A percentile compares a stretch with the other conserved stretches of the same genome.
Evolutionary conservation across 2,113 vertebrate species (phyloP).

Genomic region (Ammospiza caudacuta): DNA sequence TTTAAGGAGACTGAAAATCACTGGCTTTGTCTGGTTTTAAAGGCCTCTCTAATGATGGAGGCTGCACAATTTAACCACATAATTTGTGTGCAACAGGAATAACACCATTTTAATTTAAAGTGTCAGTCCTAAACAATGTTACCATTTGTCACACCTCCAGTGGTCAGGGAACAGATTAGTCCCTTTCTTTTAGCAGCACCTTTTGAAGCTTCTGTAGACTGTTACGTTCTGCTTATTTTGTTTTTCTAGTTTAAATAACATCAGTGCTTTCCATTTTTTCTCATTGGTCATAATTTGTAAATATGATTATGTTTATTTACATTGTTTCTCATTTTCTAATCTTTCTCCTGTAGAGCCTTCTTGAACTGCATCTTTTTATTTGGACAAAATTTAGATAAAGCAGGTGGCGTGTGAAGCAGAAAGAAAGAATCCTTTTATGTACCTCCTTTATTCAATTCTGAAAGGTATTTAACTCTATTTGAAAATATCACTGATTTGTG

Average conservation of each 20-base stretch:
- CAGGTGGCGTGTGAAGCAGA: not conserved
- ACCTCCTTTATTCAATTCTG: not conserved
- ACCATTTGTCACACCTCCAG: not conserved
- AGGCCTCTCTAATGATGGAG: not conserved
- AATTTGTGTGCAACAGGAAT: not conserved
- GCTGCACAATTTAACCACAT: not conserved
- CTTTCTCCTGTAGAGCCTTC: not conserved
- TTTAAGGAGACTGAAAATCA: not conserved
- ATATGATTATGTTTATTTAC: not conserved
- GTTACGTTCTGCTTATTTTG: not conserved
- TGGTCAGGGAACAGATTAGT: not conserved
- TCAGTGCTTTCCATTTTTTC: not conserved
- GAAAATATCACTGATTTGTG: not conserved
- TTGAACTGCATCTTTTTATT: not conserved
- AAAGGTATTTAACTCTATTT: not conserved
- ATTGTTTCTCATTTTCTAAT: not conserved
- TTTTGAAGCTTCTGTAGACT: not conserved
- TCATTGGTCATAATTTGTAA: not conserved
- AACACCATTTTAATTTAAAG: not conserved
- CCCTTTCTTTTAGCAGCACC: not conserved
- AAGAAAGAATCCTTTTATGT: not conserved
- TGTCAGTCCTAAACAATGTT: not conserved
- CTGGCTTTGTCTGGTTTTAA: not conserved
- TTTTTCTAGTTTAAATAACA: not conserved
- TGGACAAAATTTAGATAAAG: not conserved